Evolutionary conservation across 2,888 invertebrate species (phyloP), one percentile per base, ranked within the genome.

Genomic region (Himalopsyche tibetana): DNA sequence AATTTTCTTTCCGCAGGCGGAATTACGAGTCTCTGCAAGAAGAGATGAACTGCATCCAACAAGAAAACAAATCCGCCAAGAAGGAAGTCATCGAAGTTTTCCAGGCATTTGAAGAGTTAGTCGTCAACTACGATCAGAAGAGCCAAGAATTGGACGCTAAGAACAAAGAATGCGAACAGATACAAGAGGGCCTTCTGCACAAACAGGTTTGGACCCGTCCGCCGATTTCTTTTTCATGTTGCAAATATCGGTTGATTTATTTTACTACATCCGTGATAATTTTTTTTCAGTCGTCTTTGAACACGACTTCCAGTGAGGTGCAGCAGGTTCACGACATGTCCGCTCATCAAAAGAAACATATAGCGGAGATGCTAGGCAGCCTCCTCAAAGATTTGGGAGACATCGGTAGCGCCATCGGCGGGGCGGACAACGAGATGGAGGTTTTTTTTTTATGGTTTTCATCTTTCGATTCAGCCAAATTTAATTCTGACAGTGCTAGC

Each of bases 91-190:
- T 99, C 91, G 99, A 99, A 92, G 98, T 99, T n/a, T 94, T 99
- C 82, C 99, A 99, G 91, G 99, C 99, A 0, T 94, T 99, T 55
- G 99, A 99, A 91, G 99, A 99, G 92, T 94, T 99, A 89, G 99
- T 99, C 83, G 98, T 99, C 90, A 99, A 99, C 94, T 99, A 99
- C 91, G 99, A 99, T 92, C 99, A 99, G 93, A 99, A 99, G 92
- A 98, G 98, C 82, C 98, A 98, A 92, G 99, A 99, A 93, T 96
- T 98, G 55, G 99, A 99, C 90, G 96, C 96, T 90, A 99, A 99
- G 93, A 98, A 98, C 92, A 97, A 98, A 91, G 99, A 99, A 91
- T 97, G 98, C 91, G 99, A 99, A 91, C 94, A 95, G 85, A 93
- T 99, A 17, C 96, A 96, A 56, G 99, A 99, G 90, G 99, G 99